phyloP scores from a whole-genome alignment of 2,113 vertebrate genomes.

The Cromileptes altivelis region DNA sequence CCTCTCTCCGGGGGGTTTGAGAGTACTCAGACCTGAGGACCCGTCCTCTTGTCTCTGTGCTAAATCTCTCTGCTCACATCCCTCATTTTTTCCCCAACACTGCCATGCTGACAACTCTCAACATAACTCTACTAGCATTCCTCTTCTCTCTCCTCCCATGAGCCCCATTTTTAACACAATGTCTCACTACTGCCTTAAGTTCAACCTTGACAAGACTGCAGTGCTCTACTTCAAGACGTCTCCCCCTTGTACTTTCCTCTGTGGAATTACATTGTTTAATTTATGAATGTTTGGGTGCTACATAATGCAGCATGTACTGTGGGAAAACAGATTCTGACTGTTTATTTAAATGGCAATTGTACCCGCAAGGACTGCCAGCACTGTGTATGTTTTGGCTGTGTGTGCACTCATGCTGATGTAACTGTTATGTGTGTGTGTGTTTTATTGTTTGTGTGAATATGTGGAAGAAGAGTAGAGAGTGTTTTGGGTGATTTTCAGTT shows the following conservation, averaged over 20 bases:
- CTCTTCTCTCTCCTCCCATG: constrained; percentile 36
- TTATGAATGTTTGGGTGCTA: constrained; percentile 58
- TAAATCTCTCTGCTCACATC: constrained; percentile 27
- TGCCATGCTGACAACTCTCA: constrained; percentile 49
- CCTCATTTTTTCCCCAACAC: constrained; percentile 25
- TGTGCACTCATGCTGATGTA: constrained; percentile 30
- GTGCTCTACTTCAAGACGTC: constrained; percentile 39
- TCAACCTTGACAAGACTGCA: constrained; percentile 59
- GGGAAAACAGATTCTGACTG: constrained; percentile 47
- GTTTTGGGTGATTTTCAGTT: constrained; percentile 37
- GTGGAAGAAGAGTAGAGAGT: constrained; percentile 9
- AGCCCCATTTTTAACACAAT: constrained; percentile 44
- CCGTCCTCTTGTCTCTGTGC: constrained; percentile 20
- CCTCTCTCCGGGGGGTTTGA: constrained; percentile 1
- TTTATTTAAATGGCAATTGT: constrained; percentile 65
- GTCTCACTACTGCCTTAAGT: constrained; percentile 44
- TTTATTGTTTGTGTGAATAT: constrained; percentile 27
- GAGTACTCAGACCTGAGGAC: constrained; percentile 28
- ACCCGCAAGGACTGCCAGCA: constrained; percentile 46
- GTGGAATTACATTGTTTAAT: constrained; percentile 54
- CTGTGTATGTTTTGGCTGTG: constrained; percentile 45
- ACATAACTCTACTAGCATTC: constrained; percentile 29
- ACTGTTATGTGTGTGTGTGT: constrained; percentile 22
- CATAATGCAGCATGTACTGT: constrained; percentile 53
- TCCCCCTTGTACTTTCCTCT: constrained; percentile 36